phyloP scores from a whole-genome alignment of 2,888 invertebrate genomes.

The Oscheius sp. region DNA sequence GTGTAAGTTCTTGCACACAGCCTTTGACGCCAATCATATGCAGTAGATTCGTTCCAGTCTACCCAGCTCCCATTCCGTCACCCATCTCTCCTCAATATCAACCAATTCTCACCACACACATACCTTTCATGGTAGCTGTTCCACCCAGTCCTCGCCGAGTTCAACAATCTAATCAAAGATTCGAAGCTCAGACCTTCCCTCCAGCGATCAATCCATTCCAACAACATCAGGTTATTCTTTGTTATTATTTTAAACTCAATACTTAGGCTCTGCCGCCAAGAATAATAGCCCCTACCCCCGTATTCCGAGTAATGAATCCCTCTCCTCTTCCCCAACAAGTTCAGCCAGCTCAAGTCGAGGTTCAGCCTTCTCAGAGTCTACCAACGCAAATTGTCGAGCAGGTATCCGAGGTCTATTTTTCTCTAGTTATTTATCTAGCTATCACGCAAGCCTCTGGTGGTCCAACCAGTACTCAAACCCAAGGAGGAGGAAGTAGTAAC shows the following conservation, averaged over 20 bases:
- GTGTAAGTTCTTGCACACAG: constrained; percentile 6
- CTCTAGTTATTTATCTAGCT: not conserved
- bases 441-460: not conserved
- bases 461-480: not conserved
- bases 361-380: not conserved
- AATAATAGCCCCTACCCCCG: not conserved
- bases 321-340: constrained; percentile 8
- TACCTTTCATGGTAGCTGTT: constrained; percentile 4
- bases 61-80: not conserved
- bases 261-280: not conserved
- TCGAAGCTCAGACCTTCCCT: constrained; percentile 36
- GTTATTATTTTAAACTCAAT: not conserved
- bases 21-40: not conserved
- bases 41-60: constrained; percentile 28
- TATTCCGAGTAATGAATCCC: not conserved
- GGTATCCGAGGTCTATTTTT: not conserved
- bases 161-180: constrained; percentile 1
- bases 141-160: constrained; percentile 1
- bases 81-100: not conserved
- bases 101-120: not conserved
- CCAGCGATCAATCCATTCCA: constrained; percentile 35
- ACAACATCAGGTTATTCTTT: not conserved
- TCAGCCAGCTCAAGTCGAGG: not conserved
- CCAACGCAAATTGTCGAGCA: no score
- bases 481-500: not conserved